These are phyloP conservation scores for Trissonchulus latispiculum DNA, from an alignment of 2,888 invertebrate genomes.

Conservation along the genomic window DNA sequence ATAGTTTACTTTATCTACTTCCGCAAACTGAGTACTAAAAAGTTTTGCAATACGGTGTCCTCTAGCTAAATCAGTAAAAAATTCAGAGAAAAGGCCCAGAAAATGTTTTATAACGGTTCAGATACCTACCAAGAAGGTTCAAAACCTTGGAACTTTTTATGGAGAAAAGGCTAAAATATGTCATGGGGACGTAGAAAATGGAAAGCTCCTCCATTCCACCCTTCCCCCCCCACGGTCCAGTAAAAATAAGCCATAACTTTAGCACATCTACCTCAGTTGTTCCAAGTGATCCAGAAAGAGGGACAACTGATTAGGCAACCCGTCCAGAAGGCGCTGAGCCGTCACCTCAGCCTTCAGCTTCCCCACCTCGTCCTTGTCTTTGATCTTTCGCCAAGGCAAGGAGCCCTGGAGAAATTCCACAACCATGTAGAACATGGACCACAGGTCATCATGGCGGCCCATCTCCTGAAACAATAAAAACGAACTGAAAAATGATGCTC, in stretches of 20 bases:
- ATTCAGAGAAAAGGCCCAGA: too few species aligned
- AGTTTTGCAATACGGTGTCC: too few species aligned
- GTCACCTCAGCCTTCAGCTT: conserved; percentile 42
- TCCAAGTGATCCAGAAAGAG: neutral
- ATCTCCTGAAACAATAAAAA: conserved; percentile 62
- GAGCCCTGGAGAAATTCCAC: conserved; percentile 98
- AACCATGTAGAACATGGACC: conserved; percentile 99
- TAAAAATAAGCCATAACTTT: too few species aligned
- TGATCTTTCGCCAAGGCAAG: conserved; percentile 46
- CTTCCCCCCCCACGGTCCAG: too few species aligned
- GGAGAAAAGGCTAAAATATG: too few species aligned
- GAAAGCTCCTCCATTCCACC: neutral
- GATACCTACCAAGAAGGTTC: too few species aligned
- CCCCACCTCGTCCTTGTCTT: conserved; percentile 42
- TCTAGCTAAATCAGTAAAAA: too few species aligned
- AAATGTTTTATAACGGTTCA: too few species aligned
- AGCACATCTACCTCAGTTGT: neutral
- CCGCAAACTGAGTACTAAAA: too few species aligned
- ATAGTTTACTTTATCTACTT: too few species aligned
- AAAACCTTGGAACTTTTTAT: too few species aligned
- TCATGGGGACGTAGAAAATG: too few species aligned
- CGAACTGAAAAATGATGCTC: conserved; percentile 12
- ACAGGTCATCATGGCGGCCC: conserved; percentile 97
- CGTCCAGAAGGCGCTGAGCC: conserved; percentile 36
- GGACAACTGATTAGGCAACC: conserved; percentile 36